phyloP scores from a whole-genome alignment of 1,140 invertebrate species.

The Listronotus bonariensis region DNA sequence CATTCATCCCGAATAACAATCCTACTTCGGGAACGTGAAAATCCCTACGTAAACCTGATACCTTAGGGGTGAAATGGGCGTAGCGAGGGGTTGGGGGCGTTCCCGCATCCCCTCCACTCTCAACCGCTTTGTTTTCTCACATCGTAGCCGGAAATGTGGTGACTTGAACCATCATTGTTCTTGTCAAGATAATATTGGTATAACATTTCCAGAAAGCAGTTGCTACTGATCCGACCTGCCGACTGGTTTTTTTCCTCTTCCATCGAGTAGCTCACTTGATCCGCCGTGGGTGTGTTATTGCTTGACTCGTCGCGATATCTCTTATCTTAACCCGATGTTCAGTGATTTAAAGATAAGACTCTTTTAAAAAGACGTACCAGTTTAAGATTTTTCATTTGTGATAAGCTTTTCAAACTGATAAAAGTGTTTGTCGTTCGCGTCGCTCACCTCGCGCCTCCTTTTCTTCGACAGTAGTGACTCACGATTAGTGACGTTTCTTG shows the following conservation, averaged over 20 bases:
- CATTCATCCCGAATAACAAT: slow-evolving; percentile 44
- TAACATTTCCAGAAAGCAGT: slow-evolving; percentile 54
- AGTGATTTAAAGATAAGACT: slow-evolving; percentile 37
- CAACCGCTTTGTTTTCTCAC: slow-evolving; percentile 56
- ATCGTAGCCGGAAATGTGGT: slow-evolving; percentile 56
- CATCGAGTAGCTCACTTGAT: neutral
- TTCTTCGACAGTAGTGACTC: neutral
- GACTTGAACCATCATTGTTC: slow-evolving; percentile 57
- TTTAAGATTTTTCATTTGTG: slow-evolving; percentile 14
- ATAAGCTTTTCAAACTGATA: slow-evolving; percentile 15
- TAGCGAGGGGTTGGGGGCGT: slow-evolving; percentile 32
- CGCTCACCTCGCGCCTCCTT: slow-evolving; percentile 1
- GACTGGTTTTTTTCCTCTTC: slow-evolving; percentile 22
- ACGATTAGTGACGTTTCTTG: neutral
- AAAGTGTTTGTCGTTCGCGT: slow-evolving; percentile 16
- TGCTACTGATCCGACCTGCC: slow-evolving; percentile 36
- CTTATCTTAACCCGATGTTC: slow-evolving; percentile 29
- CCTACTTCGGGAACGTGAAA: slow-evolving; percentile 47
- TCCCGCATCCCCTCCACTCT: slow-evolving; percentile 34
- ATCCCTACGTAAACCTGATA: slow-evolving; percentile 49
- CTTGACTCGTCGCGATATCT: slow-evolving; percentile 4
- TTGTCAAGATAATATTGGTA: slow-evolving; percentile 57
- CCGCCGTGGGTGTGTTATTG: slow-evolving; percentile 26
- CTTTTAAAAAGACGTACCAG: slow-evolving; percentile 29
- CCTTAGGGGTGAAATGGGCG: slow-evolving; percentile 48